Base-by-base conservation (phyloP, 1,140 invertebrate genomes). In the Aphidius ervi region DNA sequence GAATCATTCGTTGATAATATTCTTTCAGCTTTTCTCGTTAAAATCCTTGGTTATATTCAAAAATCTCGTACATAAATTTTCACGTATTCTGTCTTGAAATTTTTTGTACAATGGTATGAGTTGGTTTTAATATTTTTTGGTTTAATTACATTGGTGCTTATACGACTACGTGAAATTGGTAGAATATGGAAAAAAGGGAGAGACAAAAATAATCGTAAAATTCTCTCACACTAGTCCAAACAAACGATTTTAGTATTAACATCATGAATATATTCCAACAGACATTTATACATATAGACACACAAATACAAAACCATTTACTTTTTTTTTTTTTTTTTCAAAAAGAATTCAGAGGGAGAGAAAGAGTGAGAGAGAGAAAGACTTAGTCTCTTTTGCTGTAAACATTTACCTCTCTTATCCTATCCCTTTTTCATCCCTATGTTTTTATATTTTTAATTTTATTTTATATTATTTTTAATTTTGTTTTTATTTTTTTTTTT, bases 141-240 rank as follows among this genome's bases (percentile, higher is more conserved):
- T 69, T 70, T 67, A 70, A 70, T 70, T 70, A 68, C 65, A 65
- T 59, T 63, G 50, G 45, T 46, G 61, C 55, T 54, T 54, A 54
- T 54, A 54, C 52, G 52, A 54, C 52, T 54, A 37, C 40, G 39
- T 54, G 41, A 41, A 54, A 54, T 54, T 41, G 40, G 9, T n/a
- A 5, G 37, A 40, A 4, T 8, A 42, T 20, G 8, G 37, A 10
- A 40, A 10, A 16, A 47, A 39, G 54, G 31, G 31, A 39, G 40
- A 41, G 61, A 16, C 41, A 55, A 54, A 56, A 63, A 66, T 69
- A 65, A 71, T 69, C 69, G 64, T 67, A 65, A 67, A 69, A 67
- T 63, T 68, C 4, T 31, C 23, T 31, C 60, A 61, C 62, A 49
- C 65, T 57, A 58, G 65, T 64, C 57, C 46, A 46, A 54, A 40